Percentiles rank a stretch among this genome's conserved stretches.
Evolutionary conservation across 1,140 invertebrate species (phyloP).

Genomic region (Oryctes rhinoceros): DNA sequence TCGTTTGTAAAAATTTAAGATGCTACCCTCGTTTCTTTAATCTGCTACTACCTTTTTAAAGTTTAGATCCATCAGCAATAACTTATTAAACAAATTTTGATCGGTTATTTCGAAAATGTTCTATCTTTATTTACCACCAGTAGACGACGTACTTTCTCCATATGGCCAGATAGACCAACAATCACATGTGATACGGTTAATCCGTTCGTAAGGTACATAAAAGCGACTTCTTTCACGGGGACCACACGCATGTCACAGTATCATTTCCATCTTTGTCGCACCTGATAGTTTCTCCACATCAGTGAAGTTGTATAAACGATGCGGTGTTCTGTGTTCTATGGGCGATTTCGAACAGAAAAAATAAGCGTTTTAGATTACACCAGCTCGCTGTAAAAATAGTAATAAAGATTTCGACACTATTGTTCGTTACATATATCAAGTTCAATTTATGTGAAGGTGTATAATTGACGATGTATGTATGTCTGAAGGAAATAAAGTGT

Average conservation of each 20-base stretch:
- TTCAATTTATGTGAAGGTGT: neutral
- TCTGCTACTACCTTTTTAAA: too few species aligned
- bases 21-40: too few species aligned
- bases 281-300: neutral
- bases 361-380: conserved; percentile 6
- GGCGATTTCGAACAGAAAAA: neutral
- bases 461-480: neutral
- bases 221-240: neutral
- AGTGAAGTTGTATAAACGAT: neutral
- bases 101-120: neutral
- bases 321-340: neutral
- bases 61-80: too few species aligned
- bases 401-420: conserved; percentile 15
- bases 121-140: neutral
- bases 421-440: neutral
- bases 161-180: neutral
- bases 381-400: neutral
- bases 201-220: neutral
- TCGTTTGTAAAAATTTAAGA: too few species aligned
- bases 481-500: too few species aligned
- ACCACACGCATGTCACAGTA: neutral
- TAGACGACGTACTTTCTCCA: neutral
- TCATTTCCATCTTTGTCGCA: neutral
- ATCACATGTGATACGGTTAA: neutral
- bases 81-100: neutral